These are phyloP conservation scores for Cistogaster globosa DNA, from an alignment of 2,888 invertebrate genomes.

Conservation along the genomic window DNA sequence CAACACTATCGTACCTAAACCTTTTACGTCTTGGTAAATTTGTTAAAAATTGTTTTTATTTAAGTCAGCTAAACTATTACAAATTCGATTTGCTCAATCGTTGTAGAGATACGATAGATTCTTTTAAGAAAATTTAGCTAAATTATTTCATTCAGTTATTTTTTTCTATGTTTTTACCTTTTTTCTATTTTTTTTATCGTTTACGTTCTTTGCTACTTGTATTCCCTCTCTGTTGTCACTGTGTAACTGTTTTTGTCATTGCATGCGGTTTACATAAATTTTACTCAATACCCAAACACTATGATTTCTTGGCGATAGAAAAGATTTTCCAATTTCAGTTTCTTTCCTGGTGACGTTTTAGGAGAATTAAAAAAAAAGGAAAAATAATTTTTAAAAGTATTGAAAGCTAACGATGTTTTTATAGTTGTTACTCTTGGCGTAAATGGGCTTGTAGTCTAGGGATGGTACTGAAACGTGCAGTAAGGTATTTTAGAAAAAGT, in stretches of 20 bases:
- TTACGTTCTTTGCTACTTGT: conserved; percentile 3
- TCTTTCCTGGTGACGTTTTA: not conserved
- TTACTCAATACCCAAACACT: not conserved
- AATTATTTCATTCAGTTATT: conserved; percentile 41
- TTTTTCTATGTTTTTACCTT: conserved; percentile 10
- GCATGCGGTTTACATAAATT: conserved; percentile 59
- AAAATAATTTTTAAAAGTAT: conserved; percentile 38
- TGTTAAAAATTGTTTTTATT: conserved; percentile 53
- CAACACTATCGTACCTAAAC: not conserved
- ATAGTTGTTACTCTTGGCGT: conserved; percentile 44
- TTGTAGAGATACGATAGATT: conserved; percentile 28
- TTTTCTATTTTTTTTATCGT: not conserved
- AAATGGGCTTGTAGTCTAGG: conserved; percentile 2
- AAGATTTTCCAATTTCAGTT: conserved; percentile 53
- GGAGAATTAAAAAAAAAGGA: no score
- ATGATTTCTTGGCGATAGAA: conserved; percentile 32
- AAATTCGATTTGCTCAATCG: conserved; percentile 63
- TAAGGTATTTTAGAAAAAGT: not conserved
- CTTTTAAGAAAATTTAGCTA: conserved; percentile 26
- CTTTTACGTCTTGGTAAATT: conserved; percentile 1
- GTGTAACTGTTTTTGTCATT: conserved; percentile 15
- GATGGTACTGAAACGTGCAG: not conserved
- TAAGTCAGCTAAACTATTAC: conserved; percentile 65
- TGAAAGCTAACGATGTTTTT: conserved; percentile 61
- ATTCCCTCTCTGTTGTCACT: conserved; percentile 40